Percentiles rank a stretch among this genome's conserved stretches.
These are phyloP conservation scores for Mustelus asterias DNA, from an alignment of 2,113 vertebrate genomes.

Conservation along the genomic window DNA sequence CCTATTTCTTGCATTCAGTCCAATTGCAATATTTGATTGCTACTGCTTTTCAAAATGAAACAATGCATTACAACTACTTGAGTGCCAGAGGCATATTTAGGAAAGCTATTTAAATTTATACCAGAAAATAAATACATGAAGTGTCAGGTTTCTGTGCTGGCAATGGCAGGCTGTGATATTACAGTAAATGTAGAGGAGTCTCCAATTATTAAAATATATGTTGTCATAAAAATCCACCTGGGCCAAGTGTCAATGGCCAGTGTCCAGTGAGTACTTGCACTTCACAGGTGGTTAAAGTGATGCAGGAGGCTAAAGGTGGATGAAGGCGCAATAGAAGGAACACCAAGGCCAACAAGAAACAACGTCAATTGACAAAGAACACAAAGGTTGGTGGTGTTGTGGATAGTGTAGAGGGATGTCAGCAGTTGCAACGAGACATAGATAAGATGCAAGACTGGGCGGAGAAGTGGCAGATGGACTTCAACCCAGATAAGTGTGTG, in stretches of 20 bases:
- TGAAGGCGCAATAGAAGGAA: neutral
- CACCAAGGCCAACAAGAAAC: neutral
- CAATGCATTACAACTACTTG: neutral
- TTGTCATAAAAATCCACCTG: neutral
- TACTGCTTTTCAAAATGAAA: neutral
- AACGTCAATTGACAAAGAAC: neutral
- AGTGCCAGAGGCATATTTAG: neutral
- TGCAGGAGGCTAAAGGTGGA: neutral
- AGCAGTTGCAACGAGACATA: no score
- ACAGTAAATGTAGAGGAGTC: neutral
- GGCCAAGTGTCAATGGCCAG: neutral
- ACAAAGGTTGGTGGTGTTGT: no score
- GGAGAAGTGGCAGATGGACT: no score
- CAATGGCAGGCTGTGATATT: neutral
- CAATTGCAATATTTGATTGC: neutral
- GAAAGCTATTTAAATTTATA: neutral
- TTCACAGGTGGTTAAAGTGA: neutral
- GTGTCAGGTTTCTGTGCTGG: neutral
- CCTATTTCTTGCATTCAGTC: no score
- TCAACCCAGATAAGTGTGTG: no score
- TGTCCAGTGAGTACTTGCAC: neutral
- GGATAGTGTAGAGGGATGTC: no score
- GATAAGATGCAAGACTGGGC: no score
- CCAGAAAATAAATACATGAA: neutral
- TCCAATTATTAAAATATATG: neutral